Evolutionary conservation across 2,113 vertebrate genomes (phyloP), one percentile per base, ranked within the genome.

Genomic region (Cisticola juncidis): DNA sequence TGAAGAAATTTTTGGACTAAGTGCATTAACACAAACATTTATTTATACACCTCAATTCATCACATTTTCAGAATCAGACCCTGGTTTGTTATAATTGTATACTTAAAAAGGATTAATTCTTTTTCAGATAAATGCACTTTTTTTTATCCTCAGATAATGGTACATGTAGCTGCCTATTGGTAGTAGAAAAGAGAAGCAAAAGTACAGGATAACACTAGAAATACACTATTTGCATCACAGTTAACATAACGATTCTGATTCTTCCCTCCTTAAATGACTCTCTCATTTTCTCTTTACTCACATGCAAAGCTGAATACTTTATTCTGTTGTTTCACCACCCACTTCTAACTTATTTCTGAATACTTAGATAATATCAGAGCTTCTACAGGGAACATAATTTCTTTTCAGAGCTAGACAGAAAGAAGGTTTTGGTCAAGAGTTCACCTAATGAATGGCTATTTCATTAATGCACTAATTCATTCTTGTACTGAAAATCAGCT

Each of bases 311-410:
- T 81, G 74, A 89, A 87, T 81, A 69, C 24, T 95, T 86, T 79
- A 72, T 86, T 84, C 74, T 82, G 66, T 45, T 42, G n/a, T 92
- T 96, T 93, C 79, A 61, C 82, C 69, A 42, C 78, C 95, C 84
- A 95, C 78, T 84, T 70, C 45, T 26, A 77, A 33, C 71, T 40
- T 79, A 82, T 40, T 71, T 84, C 62, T 45, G 80, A 95, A 94
- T 96, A 53, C 24, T 95, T 87, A 95, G 86, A 96, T 92, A 87
- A 14, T 73, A 96, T 96, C 94, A 78, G 51, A 62, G 28, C 66
- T 76, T 91, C 33, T 93, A 36, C 61, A 82, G 40, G 71, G 72
- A 95, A 92, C 79, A 56, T 53, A 64, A 35, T 84, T 76, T 53
- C 95, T 92, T 95, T 88, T 94, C 90, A 92, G 54, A 92, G 78